Evolutionary conservation across 2,113 vertebrate genomes (phyloP).

Genomic region (Odocoileus virginianus): DNA sequence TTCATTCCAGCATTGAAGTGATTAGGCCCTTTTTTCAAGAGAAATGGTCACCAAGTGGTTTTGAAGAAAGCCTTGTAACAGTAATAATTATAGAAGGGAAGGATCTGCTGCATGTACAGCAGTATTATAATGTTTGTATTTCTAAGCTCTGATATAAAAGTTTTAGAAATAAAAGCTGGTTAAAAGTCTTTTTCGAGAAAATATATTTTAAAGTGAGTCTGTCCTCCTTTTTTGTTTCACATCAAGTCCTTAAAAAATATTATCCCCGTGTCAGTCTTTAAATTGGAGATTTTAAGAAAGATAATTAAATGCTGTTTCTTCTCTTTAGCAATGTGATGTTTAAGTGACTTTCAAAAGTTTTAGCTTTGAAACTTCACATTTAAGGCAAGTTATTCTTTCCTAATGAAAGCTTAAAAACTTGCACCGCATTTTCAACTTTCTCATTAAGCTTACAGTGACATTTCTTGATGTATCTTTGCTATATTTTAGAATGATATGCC

Average conservation of each 20-base stretch:
- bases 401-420: neutral
- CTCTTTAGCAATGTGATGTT: neutral
- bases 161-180: neutral
- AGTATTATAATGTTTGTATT: neutral
- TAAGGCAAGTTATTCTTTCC: neutral
- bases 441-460: neutral
- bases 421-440: neutral
- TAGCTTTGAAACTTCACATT: neutral
- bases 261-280: neutral
- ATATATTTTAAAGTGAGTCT: neutral
- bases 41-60: neutral
- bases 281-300: neutral
- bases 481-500: neutral
- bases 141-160: neutral
- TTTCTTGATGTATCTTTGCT: neutral
- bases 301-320: neutral
- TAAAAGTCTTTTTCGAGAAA: neutral
- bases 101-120: neutral
- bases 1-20: constrained; percentile 18
- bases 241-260: constrained; percentile 11
- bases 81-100: constrained; percentile 1
- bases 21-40: constrained; percentile 62
- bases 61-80: neutral
- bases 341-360: neutral
- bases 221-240: neutral